These are phyloP conservation scores for Quadroppia sp. DNA, from an alignment of 2,888 invertebrate species.

Conservation along the genomic window DNA sequence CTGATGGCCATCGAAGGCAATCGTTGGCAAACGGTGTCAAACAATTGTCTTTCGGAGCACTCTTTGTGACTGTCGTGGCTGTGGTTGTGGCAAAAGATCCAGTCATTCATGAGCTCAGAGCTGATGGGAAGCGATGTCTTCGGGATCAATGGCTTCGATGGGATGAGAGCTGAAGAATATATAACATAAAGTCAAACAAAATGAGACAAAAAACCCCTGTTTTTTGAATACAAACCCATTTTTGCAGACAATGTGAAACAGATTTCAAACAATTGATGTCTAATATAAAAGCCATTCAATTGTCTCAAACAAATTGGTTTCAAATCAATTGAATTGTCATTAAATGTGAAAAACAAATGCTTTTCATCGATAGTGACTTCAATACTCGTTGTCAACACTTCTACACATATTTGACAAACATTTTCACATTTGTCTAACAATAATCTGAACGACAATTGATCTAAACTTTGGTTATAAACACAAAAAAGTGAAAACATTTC, in stretches of 20 bases:
- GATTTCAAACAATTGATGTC: neutral
- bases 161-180: neutral
- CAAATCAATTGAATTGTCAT: neutral
- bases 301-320: slow-evolving; percentile 1
- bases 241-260: neutral
- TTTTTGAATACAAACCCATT: neutral
- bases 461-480: neutral
- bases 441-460: slow-evolving; percentile 21
- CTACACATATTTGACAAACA: neutral
- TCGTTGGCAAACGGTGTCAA: neutral
- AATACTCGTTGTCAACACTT: neutral
- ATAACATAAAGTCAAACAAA: neutral
- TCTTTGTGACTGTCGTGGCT: neutral
- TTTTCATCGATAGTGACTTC: neutral
- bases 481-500: slow-evolving; percentile 11
- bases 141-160: neutral
- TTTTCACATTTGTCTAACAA: neutral
- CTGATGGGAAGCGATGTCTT: slow-evolving; percentile 55
- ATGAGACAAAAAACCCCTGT: too few relatives aligned
- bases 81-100: slow-evolving; percentile 41
- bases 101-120: slow-evolving; percentile 57
- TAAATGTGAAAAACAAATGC: neutral
- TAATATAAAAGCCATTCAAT: neutral
- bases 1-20: neutral
- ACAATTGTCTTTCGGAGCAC: neutral